These are phyloP conservation scores for Cercopithecus mona DNA, from an alignment of 2,113 vertebrate genomes.

Conservation along the genomic window DNA sequence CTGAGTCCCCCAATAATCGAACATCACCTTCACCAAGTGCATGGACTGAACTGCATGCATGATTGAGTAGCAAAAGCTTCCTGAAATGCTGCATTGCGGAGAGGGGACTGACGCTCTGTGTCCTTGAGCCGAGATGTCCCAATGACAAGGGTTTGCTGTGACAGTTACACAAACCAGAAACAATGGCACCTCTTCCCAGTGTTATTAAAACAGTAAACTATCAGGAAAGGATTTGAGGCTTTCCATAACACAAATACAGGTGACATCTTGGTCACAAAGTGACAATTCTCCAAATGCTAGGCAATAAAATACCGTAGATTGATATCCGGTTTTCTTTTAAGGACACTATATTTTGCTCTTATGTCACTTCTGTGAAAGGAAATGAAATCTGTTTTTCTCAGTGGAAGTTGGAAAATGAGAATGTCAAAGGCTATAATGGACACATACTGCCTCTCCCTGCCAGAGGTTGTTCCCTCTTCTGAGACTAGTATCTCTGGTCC, in stretches of 20 bases:
- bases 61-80: not conserved
- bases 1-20: rapidly evolving
- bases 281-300: not conserved
- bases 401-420: not conserved
- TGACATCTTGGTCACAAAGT: not conserved
- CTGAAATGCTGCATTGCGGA: not conserved
- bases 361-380: not conserved
- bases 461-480: not conserved
- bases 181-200: conserved; percentile 6
- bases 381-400: not conserved
- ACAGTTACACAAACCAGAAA: not conserved
- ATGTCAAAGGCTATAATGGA: not conserved
- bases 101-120: not conserved
- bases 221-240: not conserved
- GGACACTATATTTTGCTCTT: not conserved
- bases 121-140: not conserved
- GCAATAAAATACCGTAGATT: not conserved
- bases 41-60: not conserved
- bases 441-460: not conserved
- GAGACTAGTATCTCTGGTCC: no score
- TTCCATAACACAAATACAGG: not conserved
- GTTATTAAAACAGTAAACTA: not conserved
- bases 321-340: not conserved
- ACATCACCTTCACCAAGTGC: not conserved
- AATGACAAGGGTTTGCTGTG: not conserved